These are phyloP conservation scores for Euspilapteryx auroguttella DNA, from an alignment of 2,888 invertebrate species.

Conservation along the genomic window DNA sequence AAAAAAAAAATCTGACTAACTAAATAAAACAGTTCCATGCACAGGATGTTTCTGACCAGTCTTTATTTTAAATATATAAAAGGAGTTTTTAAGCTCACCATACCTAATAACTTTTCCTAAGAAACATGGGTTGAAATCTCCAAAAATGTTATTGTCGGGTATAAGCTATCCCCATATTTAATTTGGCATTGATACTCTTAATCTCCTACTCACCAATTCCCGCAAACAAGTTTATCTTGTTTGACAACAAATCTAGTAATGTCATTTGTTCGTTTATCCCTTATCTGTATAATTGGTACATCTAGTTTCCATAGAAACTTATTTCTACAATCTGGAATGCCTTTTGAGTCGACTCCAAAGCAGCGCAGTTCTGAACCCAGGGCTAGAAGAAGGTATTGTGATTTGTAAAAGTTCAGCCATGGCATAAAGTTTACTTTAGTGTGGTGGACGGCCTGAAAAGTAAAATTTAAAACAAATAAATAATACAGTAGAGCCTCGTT, in stretches of 20 bases:
- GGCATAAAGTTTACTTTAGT: constrained; percentile 39
- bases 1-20: too few relatives aligned
- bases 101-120: too few relatives aligned
- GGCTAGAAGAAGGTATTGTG: constrained; percentile 23
- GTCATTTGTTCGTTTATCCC: constrained; percentile 43
- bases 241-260: constrained; percentile 40
- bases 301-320: constrained; percentile 22
- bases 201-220: constrained; percentile 44
- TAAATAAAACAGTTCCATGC: too few relatives aligned
- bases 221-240: constrained; percentile 29
- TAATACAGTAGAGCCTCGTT: too few relatives aligned
- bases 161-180: too few relatives aligned
- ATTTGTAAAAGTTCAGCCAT: constrained; percentile 28
- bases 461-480: not conserved
- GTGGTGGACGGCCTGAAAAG: constrained; percentile 25
- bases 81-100: too few relatives aligned
- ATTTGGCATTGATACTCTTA: too few relatives aligned
- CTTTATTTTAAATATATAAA: too few relatives aligned
- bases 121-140: too few relatives aligned
- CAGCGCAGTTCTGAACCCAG: constrained; percentile 29
- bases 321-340: constrained; percentile 17
- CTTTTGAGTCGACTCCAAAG: constrained; percentile 19
- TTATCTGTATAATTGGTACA: constrained; percentile 26
- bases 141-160: too few relatives aligned
- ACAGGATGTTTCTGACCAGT: too few relatives aligned